phyloP scores from a whole-genome alignment of 2,797 vertebrate genomes.

The Salarias fasciatus region DNA sequence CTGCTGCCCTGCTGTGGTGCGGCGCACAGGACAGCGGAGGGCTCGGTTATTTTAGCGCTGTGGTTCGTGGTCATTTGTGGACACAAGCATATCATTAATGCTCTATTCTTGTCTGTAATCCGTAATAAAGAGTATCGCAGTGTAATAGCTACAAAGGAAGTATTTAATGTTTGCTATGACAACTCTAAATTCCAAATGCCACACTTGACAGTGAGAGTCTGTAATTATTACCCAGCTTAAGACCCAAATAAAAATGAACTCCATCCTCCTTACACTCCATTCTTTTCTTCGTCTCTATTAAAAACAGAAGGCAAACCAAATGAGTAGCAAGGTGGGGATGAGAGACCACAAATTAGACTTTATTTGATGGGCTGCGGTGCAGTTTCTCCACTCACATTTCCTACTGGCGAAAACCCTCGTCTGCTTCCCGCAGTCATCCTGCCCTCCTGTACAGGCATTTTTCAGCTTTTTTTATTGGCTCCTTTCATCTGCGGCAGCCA shows the following conservation, averaged over 20 bases:
- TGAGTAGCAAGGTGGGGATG: conserved; percentile 37
- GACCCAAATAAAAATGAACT: conserved; percentile 43
- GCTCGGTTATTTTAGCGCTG: conserved; percentile 35
- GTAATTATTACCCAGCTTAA: conserved; percentile 54
- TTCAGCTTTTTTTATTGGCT: conserved; percentile 20
- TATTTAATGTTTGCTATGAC: conserved; percentile 54
- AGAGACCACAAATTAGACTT: conserved; percentile 16
- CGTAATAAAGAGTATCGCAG: conserved; percentile 26
- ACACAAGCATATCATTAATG: conserved; percentile 37
- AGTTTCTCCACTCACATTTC: conserved; percentile 12
- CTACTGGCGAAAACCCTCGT: conserved; percentile 7
- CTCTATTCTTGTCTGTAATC: conserved; percentile 38
- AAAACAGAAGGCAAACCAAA: conserved; percentile 2
- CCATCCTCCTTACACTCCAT: conserved; percentile 20
- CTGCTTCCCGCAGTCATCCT: conserved; percentile 21
- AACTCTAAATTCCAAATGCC: conserved; percentile 28
- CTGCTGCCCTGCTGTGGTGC: background rate
- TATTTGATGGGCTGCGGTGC: conserved; percentile 14
- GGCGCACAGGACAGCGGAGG: conserved; percentile 2
- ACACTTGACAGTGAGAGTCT: conserved; percentile 32
- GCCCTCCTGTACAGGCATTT: conserved; percentile 23
- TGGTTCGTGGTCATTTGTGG: conserved; percentile 33
- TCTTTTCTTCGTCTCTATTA: conserved; percentile 23
- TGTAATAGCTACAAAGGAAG: conserved; percentile 31
- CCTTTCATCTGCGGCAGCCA: conserved; percentile 33